phyloP scores from a whole-genome alignment of 2,888 invertebrate genomes.

The Thumatha senex region DNA sequence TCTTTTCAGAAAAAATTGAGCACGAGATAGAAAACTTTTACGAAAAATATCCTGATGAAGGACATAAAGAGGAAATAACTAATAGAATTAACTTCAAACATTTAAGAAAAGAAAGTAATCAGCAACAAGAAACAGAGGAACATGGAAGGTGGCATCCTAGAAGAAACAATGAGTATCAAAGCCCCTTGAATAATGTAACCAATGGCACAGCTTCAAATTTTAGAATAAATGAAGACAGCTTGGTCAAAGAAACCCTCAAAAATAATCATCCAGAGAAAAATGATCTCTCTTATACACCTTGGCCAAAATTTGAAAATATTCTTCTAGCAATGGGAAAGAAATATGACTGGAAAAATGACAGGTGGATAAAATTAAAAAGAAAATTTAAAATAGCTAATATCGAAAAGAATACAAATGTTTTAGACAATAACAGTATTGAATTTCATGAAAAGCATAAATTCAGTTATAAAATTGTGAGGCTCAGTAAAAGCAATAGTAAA shows the following conservation, averaged over 20 bases:
- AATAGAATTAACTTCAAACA: constrained; percentile 50
- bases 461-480: constrained; percentile 70
- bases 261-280: constrained; percentile 16
- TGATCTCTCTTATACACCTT: constrained; percentile 31
- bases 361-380: constrained; percentile 74
- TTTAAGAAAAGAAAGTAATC: constrained; percentile 41
- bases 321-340: constrained; percentile 65
- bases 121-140: constrained; percentile 37
- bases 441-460: constrained; percentile 70
- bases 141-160: constrained; percentile 30
- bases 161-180: constrained; percentile 29
- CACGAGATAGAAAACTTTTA: constrained; percentile 67
- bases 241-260: constrained; percentile 16
- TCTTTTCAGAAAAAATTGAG: constrained; percentile 67
- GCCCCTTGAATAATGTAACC: constrained; percentile 18
- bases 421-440: constrained; percentile 43
- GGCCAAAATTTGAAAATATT: constrained; percentile 76
- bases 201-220: constrained; percentile 17
- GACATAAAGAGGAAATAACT: constrained; percentile 47
- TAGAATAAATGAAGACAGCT: constrained; percentile 8
- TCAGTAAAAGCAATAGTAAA: constrained; percentile 71
- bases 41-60: constrained; percentile 61
- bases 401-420: constrained; percentile 21
- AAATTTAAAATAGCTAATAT: constrained; percentile 45
- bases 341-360: constrained; percentile 78